A percentile compares a stretch with the other conserved stretches of the same genome.
phyloP scores from a whole-genome alignment of 1,140 invertebrate genomes.

The Drosophila quadrilineata region DNA sequence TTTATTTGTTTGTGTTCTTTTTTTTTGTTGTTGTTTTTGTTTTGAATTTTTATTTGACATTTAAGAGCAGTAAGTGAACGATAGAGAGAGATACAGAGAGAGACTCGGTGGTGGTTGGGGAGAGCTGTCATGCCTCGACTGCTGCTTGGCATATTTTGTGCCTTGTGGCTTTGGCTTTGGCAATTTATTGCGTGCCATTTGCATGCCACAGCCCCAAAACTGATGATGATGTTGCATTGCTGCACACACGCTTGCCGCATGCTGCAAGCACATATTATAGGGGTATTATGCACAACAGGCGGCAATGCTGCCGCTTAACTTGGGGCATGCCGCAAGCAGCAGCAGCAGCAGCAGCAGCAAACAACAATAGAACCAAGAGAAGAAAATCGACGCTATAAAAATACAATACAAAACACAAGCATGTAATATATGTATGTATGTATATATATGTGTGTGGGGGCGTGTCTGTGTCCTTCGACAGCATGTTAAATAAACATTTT shows the following conservation, averaged over 20 bases:
- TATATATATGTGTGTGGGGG: neutral
- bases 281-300: slow-evolving; percentile 16
- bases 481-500: slow-evolving; percentile 18
- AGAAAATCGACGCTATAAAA: slow-evolving; percentile 4
- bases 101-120: no score
- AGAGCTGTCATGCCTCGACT: no score
- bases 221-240: neutral
- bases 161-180: slow-evolving; percentile 9
- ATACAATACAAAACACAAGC: neutral
- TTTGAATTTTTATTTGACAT: slow-evolving; percentile 78
- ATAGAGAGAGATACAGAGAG: no score
- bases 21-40: no score
- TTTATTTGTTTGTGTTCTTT: no score
- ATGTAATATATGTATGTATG: neutral
- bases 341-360: neutral
- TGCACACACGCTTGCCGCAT: neutral
- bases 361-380: neutral
- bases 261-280: no score
- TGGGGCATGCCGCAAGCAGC: neutral
- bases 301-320: slow-evolving; percentile 23
- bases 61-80: no score
- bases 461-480: neutral
- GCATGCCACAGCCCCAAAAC: neutral
- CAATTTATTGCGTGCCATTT: slow-evolving; percentile 62
- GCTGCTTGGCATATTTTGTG: slow-evolving; percentile 58